These are phyloP conservation scores for Zosterops japonicus DNA, from an alignment of 2,113 vertebrate species.

Conservation along the genomic window DNA sequence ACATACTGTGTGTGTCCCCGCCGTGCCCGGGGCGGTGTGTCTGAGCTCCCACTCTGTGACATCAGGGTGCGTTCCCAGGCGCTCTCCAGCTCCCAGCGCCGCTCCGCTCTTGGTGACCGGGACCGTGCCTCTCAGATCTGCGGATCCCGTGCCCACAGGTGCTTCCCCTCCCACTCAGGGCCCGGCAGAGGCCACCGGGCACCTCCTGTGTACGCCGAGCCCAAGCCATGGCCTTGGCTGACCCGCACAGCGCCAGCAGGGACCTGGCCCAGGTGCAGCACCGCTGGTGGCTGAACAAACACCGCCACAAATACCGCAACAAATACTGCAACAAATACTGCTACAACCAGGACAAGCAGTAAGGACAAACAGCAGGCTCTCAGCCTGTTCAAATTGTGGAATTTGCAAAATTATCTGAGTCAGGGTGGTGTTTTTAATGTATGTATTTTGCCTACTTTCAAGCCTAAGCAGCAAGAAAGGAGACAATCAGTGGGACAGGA, in stretches of 20 bases:
- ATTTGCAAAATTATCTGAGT: background rate
- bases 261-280: background rate
- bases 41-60: background rate
- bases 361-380: background rate
- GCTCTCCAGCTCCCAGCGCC: accelerated
- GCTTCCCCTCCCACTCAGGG: background rate
- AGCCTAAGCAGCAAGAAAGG: background rate
- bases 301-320: background rate
- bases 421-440: too few relatives aligned
- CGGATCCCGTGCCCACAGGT: background rate
- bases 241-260: background rate
- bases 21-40: background rate
- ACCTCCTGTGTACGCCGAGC: accelerated
- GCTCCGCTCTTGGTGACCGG: background rate
- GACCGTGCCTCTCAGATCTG: background rate
- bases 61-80: too few relatives aligned
- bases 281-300: background rate
- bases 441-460: background rate
- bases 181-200: background rate
- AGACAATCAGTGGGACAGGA: background rate
- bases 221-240: background rate
- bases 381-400: background rate
- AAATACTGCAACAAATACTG: background rate
- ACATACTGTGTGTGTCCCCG: too few relatives aligned
- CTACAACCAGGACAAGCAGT: background rate